Evolutionary conservation across 2,888 invertebrate species (phyloP).

Genomic region (Ichneumoninae sp.): DNA sequence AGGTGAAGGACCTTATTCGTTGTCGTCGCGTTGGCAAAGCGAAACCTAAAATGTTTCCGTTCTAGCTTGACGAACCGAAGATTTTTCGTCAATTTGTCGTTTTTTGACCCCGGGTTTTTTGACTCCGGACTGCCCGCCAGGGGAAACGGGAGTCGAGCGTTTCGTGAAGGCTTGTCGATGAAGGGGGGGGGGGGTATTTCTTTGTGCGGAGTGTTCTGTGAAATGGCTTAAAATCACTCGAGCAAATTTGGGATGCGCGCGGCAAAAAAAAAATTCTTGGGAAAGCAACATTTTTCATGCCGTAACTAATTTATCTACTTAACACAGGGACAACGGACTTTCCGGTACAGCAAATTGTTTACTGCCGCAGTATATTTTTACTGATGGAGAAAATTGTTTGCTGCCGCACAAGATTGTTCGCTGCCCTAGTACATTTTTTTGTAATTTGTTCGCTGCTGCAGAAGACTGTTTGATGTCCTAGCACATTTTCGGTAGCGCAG

Average conservation of each 20-base stretch:
- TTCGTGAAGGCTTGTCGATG: not conserved
- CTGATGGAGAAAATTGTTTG: too few relatives aligned
- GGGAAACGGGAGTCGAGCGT: too few relatives aligned
- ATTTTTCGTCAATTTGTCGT: not conserved
- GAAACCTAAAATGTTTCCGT: not conserved
- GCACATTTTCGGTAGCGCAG: not conserved
- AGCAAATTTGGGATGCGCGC: not conserved
- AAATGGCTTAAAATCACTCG: not conserved
- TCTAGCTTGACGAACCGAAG: not conserved
- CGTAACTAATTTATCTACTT: too few relatives aligned
- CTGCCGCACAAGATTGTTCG: too few relatives aligned
- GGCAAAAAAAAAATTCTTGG: not conserved
- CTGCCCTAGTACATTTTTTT: too few relatives aligned
- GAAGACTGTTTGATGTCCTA: not conserved
- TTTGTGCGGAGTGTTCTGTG: not conserved
- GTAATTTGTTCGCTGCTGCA: too few relatives aligned
- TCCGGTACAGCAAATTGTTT: too few relatives aligned
- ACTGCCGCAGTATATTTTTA: too few relatives aligned
- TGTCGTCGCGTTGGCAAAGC: slow-evolving; percentile 9
- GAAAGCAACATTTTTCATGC: too few relatives aligned
- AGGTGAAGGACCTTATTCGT: slow-evolving; percentile 10
- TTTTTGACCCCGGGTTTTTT: too few relatives aligned
- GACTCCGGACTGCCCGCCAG: too few relatives aligned
- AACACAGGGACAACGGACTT: too few relatives aligned
- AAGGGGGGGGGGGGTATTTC: not conserved